Evolutionary conservation across 2,797 vertebrate genomes (phyloP).

Genomic region (Acrocephalus scirpaceus): DNA sequence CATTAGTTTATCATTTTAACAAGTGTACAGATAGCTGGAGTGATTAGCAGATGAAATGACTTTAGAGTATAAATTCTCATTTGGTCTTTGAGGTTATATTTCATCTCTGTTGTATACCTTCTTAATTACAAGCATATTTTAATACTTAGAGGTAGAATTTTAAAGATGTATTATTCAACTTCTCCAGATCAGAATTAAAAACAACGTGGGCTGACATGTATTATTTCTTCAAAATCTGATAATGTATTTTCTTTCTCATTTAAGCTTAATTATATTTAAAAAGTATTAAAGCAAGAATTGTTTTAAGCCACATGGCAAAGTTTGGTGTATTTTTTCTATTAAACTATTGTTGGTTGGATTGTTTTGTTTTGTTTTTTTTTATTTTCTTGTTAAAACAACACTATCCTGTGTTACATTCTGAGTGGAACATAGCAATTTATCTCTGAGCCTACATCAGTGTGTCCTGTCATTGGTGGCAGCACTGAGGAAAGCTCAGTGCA

Average conservation of each 20-base stretch:
- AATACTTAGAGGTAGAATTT: slow-evolving; percentile 6
- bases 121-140: slow-evolving; percentile 15
- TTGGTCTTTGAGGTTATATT: not conserved
- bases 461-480: not conserved
- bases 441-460: not conserved
- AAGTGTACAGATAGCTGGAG: not conserved
- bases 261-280: not conserved
- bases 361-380: not conserved
- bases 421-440: not conserved
- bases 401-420: not conserved
- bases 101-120: slow-evolving; percentile 40
- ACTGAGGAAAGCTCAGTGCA: not conserved
- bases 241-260: not conserved
- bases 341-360: not conserved
- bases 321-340: not conserved
- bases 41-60: slow-evolving; percentile 19
- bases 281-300: not conserved
- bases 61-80: slow-evolving; percentile 19
- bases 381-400: not conserved
- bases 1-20: slow-evolving; percentile 11
- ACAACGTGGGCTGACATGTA: not conserved
- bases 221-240: not conserved
- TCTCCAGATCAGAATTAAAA: slow-evolving; percentile 5
- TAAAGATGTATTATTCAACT: not conserved
- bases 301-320: not conserved